Base-by-base conservation (phyloP, 2,888 invertebrate genomes). In the Phania funesta region DNA sequence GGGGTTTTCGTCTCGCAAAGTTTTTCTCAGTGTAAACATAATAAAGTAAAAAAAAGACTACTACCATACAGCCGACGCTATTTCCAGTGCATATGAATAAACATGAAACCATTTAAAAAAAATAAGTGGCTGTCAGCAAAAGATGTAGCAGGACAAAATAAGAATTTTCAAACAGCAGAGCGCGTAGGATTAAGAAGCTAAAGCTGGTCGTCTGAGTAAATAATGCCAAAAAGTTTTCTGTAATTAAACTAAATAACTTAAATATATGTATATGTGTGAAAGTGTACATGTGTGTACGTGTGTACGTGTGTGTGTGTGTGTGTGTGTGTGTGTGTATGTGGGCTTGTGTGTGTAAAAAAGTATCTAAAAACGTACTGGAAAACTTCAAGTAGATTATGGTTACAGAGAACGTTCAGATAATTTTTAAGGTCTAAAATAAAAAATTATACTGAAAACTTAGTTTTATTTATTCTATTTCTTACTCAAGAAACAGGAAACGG, bases 161-260 rank as follows among this genome's bases (percentile, higher is more conserved):
- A 24, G 35, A 41, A 44, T 6, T 41, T 41, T 44, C 2, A 8
- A 35, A 16, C 11, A 26, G 22, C 52, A 26, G 11, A 67, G 9
- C 6, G 18, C 11, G 13, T 8, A 50, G 56, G 5, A 22, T n/a
- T 24, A 64, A 46, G 29, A 70, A 70, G 46, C 26, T 38, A 74
- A 78, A 82, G 78, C 78, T 82, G 74, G 70, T 64, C 65, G 76
- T 35, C 62, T 58, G 67, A 62, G 56, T 56, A 78, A 82, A 78
- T 38, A 70, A 44, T 70, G 65, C 68, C 70, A 78, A 82, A 73
- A 74, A 74, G 26, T 74, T 74, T 78, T 70, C 41, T 68, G 58
- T 44, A 65, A 70, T 71, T 71, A 38, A 71, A 38, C 58, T 35
- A 44, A 29, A 9, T 50, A 41, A 60, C 60, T 26, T 50, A 24